Conservation (phyloP, 2,113 vertebrate species). For the Aviceda subcristata region DNA sequence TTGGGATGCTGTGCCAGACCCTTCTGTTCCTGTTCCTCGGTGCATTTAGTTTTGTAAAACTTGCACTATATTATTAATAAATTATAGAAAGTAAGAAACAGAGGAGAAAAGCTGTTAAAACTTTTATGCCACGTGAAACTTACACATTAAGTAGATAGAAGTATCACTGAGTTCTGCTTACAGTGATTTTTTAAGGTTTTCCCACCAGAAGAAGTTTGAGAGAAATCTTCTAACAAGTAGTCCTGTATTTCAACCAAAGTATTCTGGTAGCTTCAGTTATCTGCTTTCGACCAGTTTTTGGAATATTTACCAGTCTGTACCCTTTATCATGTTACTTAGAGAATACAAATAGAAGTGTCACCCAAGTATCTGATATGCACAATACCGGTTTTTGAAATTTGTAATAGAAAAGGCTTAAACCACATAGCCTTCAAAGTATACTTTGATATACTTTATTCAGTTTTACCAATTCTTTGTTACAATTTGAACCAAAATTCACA, state of each 20-base stretch:
- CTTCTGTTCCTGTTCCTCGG: not conserved
- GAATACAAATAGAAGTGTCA: not conserved
- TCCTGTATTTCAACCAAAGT: not conserved
- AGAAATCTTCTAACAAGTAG: not conserved
- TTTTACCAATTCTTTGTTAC: not conserved
- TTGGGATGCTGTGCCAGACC: not conserved
- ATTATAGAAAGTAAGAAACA: not conserved
- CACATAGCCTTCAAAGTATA: not conserved
- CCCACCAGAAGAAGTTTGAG: not conserved
- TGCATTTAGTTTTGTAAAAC: not conserved
- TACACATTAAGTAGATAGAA: not conserved
- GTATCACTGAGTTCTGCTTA: not conserved
- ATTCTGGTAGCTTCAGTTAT: not conserved
- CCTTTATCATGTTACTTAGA: not conserved
- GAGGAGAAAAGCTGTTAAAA: not conserved
- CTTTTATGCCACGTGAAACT: not conserved
- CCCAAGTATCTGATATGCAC: not conserved
- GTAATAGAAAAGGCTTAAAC: not conserved
- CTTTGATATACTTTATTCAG: not conserved
- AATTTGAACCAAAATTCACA: not conserved
- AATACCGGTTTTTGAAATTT: not conserved
- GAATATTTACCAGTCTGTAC: not conserved
- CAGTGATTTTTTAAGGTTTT: not conserved
- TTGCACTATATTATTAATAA: not conserved
- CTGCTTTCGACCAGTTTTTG: not conserved